Percentiles rank a stretch among this genome's conserved stretches.
Evolutionary conservation across 1,140 invertebrate genomes (phyloP).

Genomic region (Lasaia peninsularis): DNA sequence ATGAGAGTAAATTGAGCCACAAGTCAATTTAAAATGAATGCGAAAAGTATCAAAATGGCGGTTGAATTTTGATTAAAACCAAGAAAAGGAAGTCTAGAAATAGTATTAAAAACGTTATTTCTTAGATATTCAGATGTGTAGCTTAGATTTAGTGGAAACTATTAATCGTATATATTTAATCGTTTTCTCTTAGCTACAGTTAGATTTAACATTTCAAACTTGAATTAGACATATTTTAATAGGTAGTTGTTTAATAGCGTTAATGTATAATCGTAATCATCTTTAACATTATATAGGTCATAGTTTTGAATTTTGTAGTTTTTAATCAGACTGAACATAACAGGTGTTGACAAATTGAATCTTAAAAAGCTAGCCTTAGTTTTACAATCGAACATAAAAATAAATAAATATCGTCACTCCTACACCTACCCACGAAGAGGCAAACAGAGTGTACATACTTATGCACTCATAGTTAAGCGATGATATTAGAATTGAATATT

Average conservation of each 20-base stretch:
- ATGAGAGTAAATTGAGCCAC: background rate
- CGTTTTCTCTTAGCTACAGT: conserved; percentile 15
- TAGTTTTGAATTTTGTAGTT: conserved; percentile 59
- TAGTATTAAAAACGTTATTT: background rate
- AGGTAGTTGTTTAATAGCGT: conserved; percentile 34
- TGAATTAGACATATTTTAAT: conserved; percentile 32
- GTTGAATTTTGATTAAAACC: background rate
- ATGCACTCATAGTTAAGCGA: too few species aligned
- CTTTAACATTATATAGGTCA: conserved; percentile 46
- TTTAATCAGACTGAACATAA: conserved; percentile 52
- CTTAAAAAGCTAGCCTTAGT: too few species aligned
- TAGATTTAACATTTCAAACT: conserved; percentile 24
- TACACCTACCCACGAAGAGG: too few species aligned
- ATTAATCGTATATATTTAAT: background rate
- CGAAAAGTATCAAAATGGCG: background rate
- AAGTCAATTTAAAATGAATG: background rate
- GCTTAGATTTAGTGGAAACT: background rate
- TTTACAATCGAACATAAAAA: too few species aligned
- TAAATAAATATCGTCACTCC: too few species aligned
- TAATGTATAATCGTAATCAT: conserved; percentile 41
- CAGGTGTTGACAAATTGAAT: background rate
- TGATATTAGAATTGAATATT: too few species aligned
- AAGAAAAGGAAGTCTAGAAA: background rate
- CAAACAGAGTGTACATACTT: too few species aligned
- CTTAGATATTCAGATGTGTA: background rate